Conservation (phyloP, 2,888 invertebrate species). For the Nemotelus nigrinus region DNA sequence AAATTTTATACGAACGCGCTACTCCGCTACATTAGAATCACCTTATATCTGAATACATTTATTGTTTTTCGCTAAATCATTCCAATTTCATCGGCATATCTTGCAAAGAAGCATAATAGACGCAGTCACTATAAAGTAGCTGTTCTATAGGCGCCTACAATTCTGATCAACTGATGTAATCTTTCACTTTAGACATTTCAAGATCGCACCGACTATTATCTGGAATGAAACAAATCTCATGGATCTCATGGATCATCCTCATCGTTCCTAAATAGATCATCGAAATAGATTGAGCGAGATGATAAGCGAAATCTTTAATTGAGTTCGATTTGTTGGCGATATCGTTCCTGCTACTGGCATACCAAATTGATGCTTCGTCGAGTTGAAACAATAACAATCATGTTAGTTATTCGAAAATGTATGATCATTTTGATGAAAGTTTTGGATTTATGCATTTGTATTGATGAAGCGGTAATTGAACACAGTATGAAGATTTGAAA, state of each 20-base stretch:
- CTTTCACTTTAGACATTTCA: conserved; percentile 43
- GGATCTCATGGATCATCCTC: conserved; percentile 8
- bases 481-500: too few relatives aligned
- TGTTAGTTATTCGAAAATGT: background rate
- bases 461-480: too few relatives aligned
- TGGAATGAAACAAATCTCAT: background rate
- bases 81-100: conserved; percentile 18
- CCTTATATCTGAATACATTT: too few relatives aligned
- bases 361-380: conserved; percentile 29
- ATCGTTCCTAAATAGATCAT: background rate
- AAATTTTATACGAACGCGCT: too few relatives aligned
- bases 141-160: conserved; percentile 29
- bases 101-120: conserved; percentile 5
- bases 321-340: conserved; percentile 33
- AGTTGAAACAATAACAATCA: conserved; percentile 19
- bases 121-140: conserved; percentile 25
- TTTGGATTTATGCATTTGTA: too few relatives aligned
- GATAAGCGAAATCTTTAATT: conserved; percentile 40
- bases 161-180: conserved; percentile 37
- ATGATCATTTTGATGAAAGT: too few relatives aligned
- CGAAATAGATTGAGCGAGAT: conserved; percentile 21
- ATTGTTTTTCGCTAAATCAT: conserved; percentile 30
- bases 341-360: conserved; percentile 32
- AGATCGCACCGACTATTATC: conserved; percentile 34
- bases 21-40: too few relatives aligned